A percentile compares a stretch with the other conserved stretches of the same genome.
phyloP scores from a whole-genome alignment of 2,113 vertebrate genomes.

The Callocephalon fimbriatum region DNA sequence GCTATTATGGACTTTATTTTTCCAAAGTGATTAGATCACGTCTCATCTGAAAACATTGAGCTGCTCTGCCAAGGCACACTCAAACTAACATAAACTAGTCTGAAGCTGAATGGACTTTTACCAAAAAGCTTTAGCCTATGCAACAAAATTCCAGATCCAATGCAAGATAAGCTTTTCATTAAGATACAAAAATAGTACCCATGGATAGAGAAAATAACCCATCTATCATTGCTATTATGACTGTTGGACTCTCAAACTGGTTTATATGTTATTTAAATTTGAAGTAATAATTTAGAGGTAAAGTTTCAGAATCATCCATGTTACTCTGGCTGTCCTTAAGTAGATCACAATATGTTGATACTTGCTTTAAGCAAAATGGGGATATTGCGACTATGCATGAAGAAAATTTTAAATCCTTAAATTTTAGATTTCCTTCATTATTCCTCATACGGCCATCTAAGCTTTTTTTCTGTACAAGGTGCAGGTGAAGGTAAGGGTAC shows the following conservation, averaged over 20 bases:
- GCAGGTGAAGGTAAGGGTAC: neutral
- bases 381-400: rapidly evolving
- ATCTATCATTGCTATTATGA: neutral
- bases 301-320: neutral
- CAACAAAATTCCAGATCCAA: neutral
- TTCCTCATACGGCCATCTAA: neutral
- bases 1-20: neutral
- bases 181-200: neutral
- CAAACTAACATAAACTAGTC: neutral
- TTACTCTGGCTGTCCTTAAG: neutral
- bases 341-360: neutral
- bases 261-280: neutral
- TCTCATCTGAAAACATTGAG: neutral
- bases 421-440: neutral
- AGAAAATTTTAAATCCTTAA: neutral
- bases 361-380: neutral
- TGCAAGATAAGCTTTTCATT: neutral
- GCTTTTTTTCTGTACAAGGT: neutral
- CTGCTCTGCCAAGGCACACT: neutral
- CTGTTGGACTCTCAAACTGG: neutral
- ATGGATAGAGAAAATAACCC: neutral
- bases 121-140: neutral
- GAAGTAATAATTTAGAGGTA: neutral
- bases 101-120: neutral
- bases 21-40: neutral